Conservation (phyloP, 2,888 invertebrate genomes). For the Tortrix viridana region DNA sequence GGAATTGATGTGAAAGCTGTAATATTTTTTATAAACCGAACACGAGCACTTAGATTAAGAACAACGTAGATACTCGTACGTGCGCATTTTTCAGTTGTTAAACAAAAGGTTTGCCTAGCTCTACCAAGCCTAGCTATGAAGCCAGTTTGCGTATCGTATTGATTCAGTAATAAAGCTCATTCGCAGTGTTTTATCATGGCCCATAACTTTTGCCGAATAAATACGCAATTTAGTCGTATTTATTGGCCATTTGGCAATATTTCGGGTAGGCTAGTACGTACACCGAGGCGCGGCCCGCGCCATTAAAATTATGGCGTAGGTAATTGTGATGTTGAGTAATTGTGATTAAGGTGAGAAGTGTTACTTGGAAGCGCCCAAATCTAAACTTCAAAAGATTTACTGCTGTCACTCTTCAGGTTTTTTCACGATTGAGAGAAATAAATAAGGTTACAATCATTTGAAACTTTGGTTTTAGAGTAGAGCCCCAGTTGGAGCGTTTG, state of each 20-base stretch:
- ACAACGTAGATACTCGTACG: no score
- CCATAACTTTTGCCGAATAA: conserved; percentile 71
- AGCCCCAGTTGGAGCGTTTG: no score
- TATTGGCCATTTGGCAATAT: conserved; percentile 55
- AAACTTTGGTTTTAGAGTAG: no score
- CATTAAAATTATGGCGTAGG: conserved; percentile 29
- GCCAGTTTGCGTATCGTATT: conserved; percentile 55
- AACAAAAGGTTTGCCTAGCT: conserved; percentile 9
- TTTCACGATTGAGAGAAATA: no score
- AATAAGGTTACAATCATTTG: no score
- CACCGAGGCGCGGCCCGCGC: conserved; percentile 30
- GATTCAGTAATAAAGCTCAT: conserved; percentile 65
- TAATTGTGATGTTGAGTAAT: conserved; percentile 28
- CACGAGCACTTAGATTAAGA: no score
- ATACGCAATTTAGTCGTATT: conserved; percentile 65
- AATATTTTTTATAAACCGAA: no score
- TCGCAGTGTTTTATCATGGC: conserved; percentile 62
- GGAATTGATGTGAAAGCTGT: no score
- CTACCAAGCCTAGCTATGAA: conserved; percentile 34
- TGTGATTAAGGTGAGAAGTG: conserved; percentile 9
- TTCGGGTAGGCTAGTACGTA: conserved; percentile 39
- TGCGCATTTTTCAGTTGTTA: no score
- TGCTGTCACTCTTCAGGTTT: no score
- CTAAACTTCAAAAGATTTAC: no score
- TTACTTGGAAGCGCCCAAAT: no score